Base-by-base conservation (phyloP, 2,113 vertebrate genomes). In the Arizona elegans region DNA sequence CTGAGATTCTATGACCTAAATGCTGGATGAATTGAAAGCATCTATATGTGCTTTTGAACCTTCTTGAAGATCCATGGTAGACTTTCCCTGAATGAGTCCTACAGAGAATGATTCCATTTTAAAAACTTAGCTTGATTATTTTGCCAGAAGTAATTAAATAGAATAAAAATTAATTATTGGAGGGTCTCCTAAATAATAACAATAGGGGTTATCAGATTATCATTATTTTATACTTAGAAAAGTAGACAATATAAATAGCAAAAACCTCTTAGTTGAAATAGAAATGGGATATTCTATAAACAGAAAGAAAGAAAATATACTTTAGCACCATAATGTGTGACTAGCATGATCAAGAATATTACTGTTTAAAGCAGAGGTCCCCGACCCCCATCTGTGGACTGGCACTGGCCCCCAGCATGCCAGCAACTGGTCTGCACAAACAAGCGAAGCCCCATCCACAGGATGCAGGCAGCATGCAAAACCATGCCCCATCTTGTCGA, bases 61-160 rank as follows among this genome's bases (percentile, higher is more conserved):
- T n/a, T 93, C 92, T 89, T 54, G 90, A 94, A 92, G 75, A 24
- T 89, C 24, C 50, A 89, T 43, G 54, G 92, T 92, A 95, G 91
- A 93, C 87, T 92, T 94, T 50, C 5, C 13, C 81, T 92, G 92
- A 54, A 89, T 19, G 26, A 86, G 43, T 91, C 91, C 15, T 43
- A 89, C 87, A 94, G 65, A 59, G 0, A 3, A 93, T 81, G 87
- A 85, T 95, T 90, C 87, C 33, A 75, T 92, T 96, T 91, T 94
- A 94, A 94, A 93, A 85, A 70, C 58, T 65, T 90, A 91, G 85
- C 90, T 95, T 91, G 12, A 70, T 38, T 93, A 52, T 93, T 95
- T 94, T 96, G 88, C 96, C 87, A 54, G 85, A 96, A 94, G 92
- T 92, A 62, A 96, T 96, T 88, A 89, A 92, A 94, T 91, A 96